Conservation (phyloP, 2,888 invertebrate species). For the Drosophila monieri region DNA sequence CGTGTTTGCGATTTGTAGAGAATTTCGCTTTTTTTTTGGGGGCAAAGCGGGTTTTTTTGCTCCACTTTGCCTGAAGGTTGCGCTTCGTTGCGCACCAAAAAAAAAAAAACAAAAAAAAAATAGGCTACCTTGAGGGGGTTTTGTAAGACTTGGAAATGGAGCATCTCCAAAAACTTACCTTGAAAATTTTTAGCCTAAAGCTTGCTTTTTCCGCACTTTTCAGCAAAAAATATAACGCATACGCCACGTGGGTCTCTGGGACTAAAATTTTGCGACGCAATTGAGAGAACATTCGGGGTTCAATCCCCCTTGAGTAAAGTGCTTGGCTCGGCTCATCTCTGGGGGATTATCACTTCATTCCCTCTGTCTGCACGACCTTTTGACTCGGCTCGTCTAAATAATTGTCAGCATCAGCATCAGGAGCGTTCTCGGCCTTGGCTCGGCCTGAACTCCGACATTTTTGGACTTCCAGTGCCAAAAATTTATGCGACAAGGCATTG, state of each 20-base stretch:
- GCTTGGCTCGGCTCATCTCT: background rate
- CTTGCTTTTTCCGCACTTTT: constrained; percentile 5
- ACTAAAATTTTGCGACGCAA: constrained; percentile 57
- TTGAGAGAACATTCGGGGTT: constrained; percentile 19
- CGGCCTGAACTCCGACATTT: constrained; percentile 41
- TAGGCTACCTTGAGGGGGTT: constrained; percentile 6
- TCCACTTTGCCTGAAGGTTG: constrained; percentile 55
- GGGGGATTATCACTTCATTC: constrained; percentile 5
- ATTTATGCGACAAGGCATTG: constrained; percentile 48
- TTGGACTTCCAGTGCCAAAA: constrained; percentile 20
- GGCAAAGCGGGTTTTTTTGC: constrained; percentile 35
- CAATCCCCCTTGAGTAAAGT: constrained; percentile 24
- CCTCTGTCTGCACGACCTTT: constrained; percentile 8
- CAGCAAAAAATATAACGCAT: constrained; percentile 27
- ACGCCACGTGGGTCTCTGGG: constrained; percentile 12
- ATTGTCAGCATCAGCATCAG: constrained; percentile 17
- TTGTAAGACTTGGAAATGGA: constrained; percentile 24
- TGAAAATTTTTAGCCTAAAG: constrained; percentile 45
- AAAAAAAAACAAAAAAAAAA: background rate
- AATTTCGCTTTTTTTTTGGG: constrained; percentile 20
- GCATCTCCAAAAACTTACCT: constrained; percentile 48
- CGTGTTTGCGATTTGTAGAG: constrained; percentile 38
- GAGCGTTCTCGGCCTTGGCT: constrained; percentile 20
- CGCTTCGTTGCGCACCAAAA: constrained; percentile 34
- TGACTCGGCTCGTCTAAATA: constrained; percentile 13